A percentile compares a stretch with the other conserved stretches of the same genome.
phyloP scores from a whole-genome alignment of 1,140 invertebrate species.

The Sinonovacula constricta region DNA sequence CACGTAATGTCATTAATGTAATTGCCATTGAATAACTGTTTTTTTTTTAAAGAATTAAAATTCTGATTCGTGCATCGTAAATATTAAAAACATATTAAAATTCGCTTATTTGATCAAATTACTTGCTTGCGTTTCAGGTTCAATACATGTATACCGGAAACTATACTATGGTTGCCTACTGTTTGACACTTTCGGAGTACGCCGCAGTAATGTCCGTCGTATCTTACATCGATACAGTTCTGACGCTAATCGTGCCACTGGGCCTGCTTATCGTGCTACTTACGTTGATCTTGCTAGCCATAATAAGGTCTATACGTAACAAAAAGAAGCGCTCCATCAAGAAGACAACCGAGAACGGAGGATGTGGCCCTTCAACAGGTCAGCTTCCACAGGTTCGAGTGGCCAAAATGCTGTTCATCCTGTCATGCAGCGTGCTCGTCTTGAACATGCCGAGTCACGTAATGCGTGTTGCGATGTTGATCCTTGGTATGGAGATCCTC shows the following conservation, averaged over 20 bases:
- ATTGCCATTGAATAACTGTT: too few relatives aligned
- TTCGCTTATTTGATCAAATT: too few relatives aligned
- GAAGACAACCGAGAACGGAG: slow-evolving; percentile 13
- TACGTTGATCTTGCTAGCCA: slow-evolving; percentile 53
- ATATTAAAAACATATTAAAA: too few relatives aligned
- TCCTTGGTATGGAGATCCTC: not conserved
- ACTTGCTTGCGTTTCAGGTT: too few relatives aligned
- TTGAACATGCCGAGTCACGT: slow-evolving; percentile 64
- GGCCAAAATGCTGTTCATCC: slow-evolving; percentile 63
- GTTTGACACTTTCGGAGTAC: slow-evolving; percentile 32
- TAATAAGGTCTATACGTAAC: slow-evolving; percentile 35
- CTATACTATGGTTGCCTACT: not conserved
- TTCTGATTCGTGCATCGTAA: too few relatives aligned
- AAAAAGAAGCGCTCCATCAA: slow-evolving; percentile 24
- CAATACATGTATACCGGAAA: not conserved
- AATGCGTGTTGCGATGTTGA: slow-evolving; percentile 50
- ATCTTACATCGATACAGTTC: slow-evolving; percentile 58
- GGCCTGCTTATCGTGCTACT: slow-evolving; percentile 56
- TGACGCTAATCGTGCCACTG: slow-evolving; percentile 60
- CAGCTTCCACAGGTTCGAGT: slow-evolving; percentile 61
- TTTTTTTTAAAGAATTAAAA: too few relatives aligned
- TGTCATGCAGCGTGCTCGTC: slow-evolving; percentile 58
- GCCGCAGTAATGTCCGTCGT: slow-evolving; percentile 28
- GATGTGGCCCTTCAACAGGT: not conserved
- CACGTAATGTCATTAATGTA: too few relatives aligned